Evolutionary conservation across 2,113 vertebrate species (phyloP), one percentile per base, ranked within the genome.

Genomic region (Lepisosteus osseus): DNA sequence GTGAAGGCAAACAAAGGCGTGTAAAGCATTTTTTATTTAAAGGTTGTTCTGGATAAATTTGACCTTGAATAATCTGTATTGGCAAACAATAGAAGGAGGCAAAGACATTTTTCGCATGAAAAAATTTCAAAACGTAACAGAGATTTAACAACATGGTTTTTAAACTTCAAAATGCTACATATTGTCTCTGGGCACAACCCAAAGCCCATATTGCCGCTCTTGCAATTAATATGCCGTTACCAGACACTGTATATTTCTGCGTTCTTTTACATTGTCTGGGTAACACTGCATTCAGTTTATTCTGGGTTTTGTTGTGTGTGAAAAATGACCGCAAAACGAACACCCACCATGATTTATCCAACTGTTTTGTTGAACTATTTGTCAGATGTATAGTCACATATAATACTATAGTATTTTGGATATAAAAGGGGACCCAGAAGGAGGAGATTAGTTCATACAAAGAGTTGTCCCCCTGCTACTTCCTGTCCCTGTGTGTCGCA

Each of bases 401-500:
- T 13, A 59, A 59, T 15, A 59, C 13, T 59, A 59, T 59, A 59
- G 47, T 59, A n/a, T 13, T 59, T 59, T 11, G 57, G 9, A 59
- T n/a, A 59, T 59, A 59, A 59, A 29, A 29, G 14, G 12, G 14
- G 57, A 15, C 5, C 57, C 11, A 8, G 14, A 13, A 59, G 41
- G 4, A 4, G 17, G 41, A 65, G 62, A 40, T 29, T 65, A 7
- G 62, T 65, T 41, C 7, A 65, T 40, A 43, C 62, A 59, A 59
- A 59, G n/a, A 6, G 5, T 13, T 1, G n/a, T 59, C 57, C 57
- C n/a, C 9, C 57, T 59, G 57, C 9, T 59, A 65, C 62, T 65
- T 65, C 62, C 62, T 65, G 62, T 65, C 17, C n/a, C 41, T 65
- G 62, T 41, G 29, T 43, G 17, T 41, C 12, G 62, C 62, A 65